Evolutionary conservation across 2,888 invertebrate species (phyloP), one percentile per base, ranked within the genome.

Genomic region (Neelides folsomi): DNA sequence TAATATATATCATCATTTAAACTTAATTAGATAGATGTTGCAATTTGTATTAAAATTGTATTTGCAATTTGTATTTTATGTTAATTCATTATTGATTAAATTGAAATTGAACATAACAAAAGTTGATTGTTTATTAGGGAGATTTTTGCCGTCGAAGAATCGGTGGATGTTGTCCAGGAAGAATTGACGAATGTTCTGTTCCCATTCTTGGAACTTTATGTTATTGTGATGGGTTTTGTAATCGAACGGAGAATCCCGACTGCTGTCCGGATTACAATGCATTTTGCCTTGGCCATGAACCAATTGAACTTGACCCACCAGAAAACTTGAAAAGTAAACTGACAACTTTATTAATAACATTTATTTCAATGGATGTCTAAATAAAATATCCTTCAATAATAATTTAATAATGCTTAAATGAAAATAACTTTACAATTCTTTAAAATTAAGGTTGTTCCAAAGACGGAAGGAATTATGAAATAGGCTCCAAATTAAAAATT

Each of bases 141-240:
- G 58, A 56, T 37, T 64, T 56, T 39, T 62, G 63, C 36, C 52
- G 56, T 12, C 51, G 47, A 38, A 41, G 62, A 40, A 54, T 58
- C 1, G 67, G 69, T 12, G 69, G 72, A 16, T 92, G 92, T 70
- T 94, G 94, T 67, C 66, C 66, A 0, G 77, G 80, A 43, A 39
- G 39, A 18, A 73, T 79, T 59, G 94, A 94, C 69, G 76, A 78
- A 15, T 94, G 94, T 69, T 79, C 87, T 0, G 77, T 82, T 49
- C 82, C 81, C 19, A 88, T 93, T 66, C 71, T 84, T 54, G 89
- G 79, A 56, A 88, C 90, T 0, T 70, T 84, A 12, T 95, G 95
- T 71, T 95, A 95, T 71, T 95, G 95, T 71, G 95, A 95, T 70
- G 77, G 84, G 61, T 94, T 93, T 72, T 94, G 94, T 72, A 82